A percentile compares a stretch with the other conserved stretches of the same genome.
phyloP scores from a whole-genome alignment of 2,797 vertebrate genomes.

The Epinephelus awoara region DNA sequence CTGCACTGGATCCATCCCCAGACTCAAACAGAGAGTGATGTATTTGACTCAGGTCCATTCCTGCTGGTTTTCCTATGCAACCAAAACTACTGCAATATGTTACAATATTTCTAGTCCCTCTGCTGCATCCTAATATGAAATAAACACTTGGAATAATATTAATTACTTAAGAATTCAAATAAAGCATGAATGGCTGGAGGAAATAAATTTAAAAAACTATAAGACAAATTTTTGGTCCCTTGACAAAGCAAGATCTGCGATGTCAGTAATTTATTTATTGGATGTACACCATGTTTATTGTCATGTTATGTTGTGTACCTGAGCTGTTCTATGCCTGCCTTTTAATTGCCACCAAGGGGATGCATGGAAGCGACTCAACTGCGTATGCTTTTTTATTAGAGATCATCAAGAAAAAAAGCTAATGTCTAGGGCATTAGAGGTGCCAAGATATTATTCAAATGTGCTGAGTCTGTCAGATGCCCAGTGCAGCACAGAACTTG shows the following conservation, averaged over 20 bases:
- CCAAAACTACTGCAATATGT: background rate
- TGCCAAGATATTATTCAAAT: conserved; percentile 44
- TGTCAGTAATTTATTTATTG: conserved; percentile 2
- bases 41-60: conserved; percentile 15
- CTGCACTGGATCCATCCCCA: conserved; percentile 15
- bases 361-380: conserved; percentile 3
- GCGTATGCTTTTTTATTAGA: conserved; percentile 7
- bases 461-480: conserved; percentile 31
- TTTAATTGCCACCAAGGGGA: conserved; percentile 29
- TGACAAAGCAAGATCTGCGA: background rate
- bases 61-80: conserved; percentile 4
- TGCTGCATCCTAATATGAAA: background rate
- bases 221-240: background rate
- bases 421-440: conserved; percentile 11
- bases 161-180: background rate
- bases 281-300: conserved; percentile 10
- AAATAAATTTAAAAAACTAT: background rate
- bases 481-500: conserved; percentile 12
- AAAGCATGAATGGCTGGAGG: background rate
- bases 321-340: conserved; percentile 3
- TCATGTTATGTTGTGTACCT: conserved; percentile 12
- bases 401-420: conserved; percentile 16
- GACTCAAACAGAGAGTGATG: conserved; percentile 3
- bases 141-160: background rate
- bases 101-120: background rate